These are phyloP conservation scores for Smutsia gigantea DNA, from an alignment of 2,797 vertebrate species.

Conservation along the genomic window DNA sequence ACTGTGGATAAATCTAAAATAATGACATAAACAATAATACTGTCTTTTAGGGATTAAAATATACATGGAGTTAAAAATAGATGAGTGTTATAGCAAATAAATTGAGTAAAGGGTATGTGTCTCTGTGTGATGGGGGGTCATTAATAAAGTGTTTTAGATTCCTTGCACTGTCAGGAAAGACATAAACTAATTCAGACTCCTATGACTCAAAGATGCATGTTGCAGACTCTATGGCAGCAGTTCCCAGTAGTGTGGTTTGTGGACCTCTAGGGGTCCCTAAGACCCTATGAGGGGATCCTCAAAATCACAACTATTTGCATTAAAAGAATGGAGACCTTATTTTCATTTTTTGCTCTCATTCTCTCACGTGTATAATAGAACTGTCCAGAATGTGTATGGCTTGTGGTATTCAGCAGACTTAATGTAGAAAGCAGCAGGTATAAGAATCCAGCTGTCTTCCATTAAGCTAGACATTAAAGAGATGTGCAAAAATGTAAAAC, in stretches of 20 bases:
- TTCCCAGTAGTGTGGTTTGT: neutral
- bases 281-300: neutral
- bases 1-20: neutral
- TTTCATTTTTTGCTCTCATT: constrained; percentile 6
- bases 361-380: neutral
- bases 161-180: neutral
- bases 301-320: constrained; percentile 37
- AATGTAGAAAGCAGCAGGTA: neutral
- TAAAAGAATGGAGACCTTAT: neutral
- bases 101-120: neutral
- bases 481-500: constrained; percentile 2
- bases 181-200: neutral
- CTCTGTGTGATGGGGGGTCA: neutral
- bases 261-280: neutral
- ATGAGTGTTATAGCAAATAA: neutral
- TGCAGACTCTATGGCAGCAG: neutral
- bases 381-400: neutral
- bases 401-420: neutral
- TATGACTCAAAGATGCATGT: neutral
- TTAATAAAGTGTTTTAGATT: neutral
- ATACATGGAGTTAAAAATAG: neutral
- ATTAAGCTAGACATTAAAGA: constrained; percentile 9
- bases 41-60: neutral
- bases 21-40: neutral
- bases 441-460: neutral